Percentiles rank a stretch among this genome's conserved stretches.
These are phyloP conservation scores for Entosphenus tridentatus DNA, from an alignment of 2,113 vertebrate genomes.

Conservation along the genomic window DNA sequence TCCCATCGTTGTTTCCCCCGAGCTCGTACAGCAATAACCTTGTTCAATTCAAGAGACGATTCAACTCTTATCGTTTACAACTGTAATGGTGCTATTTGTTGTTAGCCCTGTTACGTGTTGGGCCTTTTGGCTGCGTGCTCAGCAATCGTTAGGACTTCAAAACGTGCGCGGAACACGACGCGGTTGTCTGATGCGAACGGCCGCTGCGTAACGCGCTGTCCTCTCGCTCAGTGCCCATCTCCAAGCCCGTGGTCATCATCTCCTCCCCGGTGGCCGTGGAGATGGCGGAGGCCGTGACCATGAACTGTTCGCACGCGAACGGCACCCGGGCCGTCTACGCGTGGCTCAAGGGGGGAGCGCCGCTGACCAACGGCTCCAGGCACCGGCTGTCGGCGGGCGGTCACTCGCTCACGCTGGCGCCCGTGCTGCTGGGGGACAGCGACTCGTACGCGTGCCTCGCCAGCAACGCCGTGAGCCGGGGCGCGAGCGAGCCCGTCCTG, in stretches of 20 bases:
- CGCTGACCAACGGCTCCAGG: background rate
- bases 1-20: no score
- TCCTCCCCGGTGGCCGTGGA: constrained; percentile 5
- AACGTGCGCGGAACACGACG: no score
- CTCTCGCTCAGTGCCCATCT: background rate
- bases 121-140: no score
- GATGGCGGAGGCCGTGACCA: background rate
- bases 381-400: background rate
- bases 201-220: no score
- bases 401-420: constrained; percentile 1
- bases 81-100: no score
- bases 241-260: background rate
- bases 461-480: constrained; percentile 1
- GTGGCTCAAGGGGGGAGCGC: constrained; percentile 3
- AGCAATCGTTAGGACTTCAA: no score
- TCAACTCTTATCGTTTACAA: no score
- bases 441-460: constrained; percentile 1
- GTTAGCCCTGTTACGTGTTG: no score
- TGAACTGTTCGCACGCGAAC: background rate
- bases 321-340: background rate
- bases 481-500: constrained; percentile 1
- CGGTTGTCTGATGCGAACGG: no score
- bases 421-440: constrained; percentile 2
- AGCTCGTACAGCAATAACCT: no score
- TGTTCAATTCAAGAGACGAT: no score